Base-by-base conservation (phyloP, 2,888 invertebrate species). In the Oasisia sp. region DNA sequence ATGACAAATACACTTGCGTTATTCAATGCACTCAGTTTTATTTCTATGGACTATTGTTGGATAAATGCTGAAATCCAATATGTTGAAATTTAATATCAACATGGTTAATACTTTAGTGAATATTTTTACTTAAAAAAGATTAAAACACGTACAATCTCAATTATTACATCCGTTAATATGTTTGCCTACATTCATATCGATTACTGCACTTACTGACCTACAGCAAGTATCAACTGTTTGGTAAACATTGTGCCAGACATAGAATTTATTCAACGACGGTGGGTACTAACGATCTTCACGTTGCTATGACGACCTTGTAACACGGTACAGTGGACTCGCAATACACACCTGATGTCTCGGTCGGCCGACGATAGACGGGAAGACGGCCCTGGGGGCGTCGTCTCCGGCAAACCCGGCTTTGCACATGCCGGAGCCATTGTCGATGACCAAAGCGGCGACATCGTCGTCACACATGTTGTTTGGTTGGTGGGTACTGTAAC, bases 291-390 rank as follows among this genome's bases (percentile, higher is more conserved):
- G 7, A n/a, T 7, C 74, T 74, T n/a, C 27, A 19, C 74, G 74
- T 74, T 74, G 27, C 27, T 27, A 74, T 74, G 74, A 74, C 74
- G 27, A 19, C 74, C 14, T 27, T 27, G 74, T 74, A 74, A 74
- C 74, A 74, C 27, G 74, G 74, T n/a, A 19, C 74, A 74, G 27
- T 7, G 74, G n/a, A 74, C 0, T n/a, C 74, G 19, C 27, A n/a
- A 74, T 90, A 90, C 44, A 90, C 44, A 96, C 96, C 95, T 97
- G 97, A 96, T 98, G 97, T 95, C 97, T 96, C n/a, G 97, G 97
- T 93, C 97, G 97, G 93, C 98, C 98, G 91, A 98, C 98, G 94
- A 98, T 97, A 94, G 98, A 98, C 92, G 98, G 98, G 97, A 98
- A 98, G 95, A 98, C 98, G 96, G 98, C 98, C 95, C 97, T 96